phyloP scores from a whole-genome alignment of 2,113 vertebrate genomes.

The Hassar affinis region DNA sequence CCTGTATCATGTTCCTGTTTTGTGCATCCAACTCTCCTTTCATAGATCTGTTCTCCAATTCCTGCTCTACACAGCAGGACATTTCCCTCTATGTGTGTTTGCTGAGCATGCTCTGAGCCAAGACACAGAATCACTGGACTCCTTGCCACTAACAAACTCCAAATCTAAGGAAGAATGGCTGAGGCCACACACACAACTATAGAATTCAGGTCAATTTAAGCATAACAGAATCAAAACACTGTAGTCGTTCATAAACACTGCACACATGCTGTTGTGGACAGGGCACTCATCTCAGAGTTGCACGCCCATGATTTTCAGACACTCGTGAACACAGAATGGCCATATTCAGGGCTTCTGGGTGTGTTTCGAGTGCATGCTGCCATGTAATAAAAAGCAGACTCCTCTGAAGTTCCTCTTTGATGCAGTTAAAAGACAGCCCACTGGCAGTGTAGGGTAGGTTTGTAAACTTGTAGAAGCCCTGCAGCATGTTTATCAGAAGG shows the following conservation, averaged over 20 bases:
- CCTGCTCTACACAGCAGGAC: not conserved
- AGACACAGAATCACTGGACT: not conserved
- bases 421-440: conserved; percentile 53
- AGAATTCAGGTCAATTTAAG: conserved; percentile 9
- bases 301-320: conserved; percentile 27
- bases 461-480: conserved; percentile 53
- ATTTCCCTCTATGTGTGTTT: conserved; percentile 11
- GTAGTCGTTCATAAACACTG: conserved; percentile 32
- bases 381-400: conserved; percentile 55
- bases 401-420: conserved; percentile 51
- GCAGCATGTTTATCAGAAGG: conserved; percentile 54
- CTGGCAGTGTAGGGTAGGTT: conserved; percentile 54
- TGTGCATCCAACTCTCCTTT: conserved; percentile 11
- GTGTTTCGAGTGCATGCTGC: conserved; percentile 33
- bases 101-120: not conserved
- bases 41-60: not conserved
- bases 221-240: conserved; percentile 36
- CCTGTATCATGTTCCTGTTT: not conserved
- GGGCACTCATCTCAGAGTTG: not conserved
- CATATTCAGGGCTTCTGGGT: conserved; percentile 19
- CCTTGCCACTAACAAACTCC: conserved; percentile 22
- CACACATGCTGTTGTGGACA: conserved; percentile 13
- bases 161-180: conserved; percentile 1
- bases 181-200: conserved; percentile 6
- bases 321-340: conserved; percentile 8